Evolutionary conservation across 2,113 vertebrate species (phyloP).

Genomic region (Hiodon tergisus): DNA sequence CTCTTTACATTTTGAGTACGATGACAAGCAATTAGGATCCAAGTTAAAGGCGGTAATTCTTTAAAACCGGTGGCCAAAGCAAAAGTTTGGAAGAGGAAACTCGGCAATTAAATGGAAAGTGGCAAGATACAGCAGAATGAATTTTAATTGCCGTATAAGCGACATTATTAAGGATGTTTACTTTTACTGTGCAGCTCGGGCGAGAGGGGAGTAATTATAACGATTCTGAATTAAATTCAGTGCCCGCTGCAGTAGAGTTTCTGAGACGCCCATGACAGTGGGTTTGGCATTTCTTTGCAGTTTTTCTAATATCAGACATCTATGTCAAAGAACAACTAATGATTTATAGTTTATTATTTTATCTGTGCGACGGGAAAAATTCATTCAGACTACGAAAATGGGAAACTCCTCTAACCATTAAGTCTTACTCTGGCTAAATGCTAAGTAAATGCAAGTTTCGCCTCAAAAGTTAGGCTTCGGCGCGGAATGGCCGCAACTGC

Average conservation of each 20-base stretch:
- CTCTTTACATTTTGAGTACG: conserved; percentile 46
- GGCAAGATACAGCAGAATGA: conserved; percentile 44
- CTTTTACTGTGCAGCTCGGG: conserved; percentile 42
- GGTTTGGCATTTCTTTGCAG: not conserved
- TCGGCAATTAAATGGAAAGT: conserved; percentile 55
- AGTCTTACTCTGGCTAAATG: too few relatives aligned
- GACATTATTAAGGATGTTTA: conserved; percentile 51
- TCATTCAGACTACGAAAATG: not conserved
- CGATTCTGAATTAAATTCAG: conserved; percentile 53
- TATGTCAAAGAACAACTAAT: not conserved
- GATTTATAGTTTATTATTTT: not conserved
- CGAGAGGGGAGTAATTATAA: conserved; percentile 37
- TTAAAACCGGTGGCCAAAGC: conserved; percentile 41
- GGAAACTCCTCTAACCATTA: not conserved
- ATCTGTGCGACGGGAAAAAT: too few relatives aligned
- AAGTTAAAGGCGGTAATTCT: conserved; percentile 54
- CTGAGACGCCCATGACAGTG: not conserved
- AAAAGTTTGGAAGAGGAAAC: conserved; percentile 24
- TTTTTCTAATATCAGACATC: not conserved
- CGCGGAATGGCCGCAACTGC: not conserved
- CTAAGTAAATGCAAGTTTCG: too few relatives aligned
- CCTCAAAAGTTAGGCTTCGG: conserved; percentile 6
- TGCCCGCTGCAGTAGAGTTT: conserved; percentile 26
- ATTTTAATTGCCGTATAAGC: conserved; percentile 54
- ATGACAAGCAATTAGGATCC: conserved; percentile 65